Evolutionary conservation across 1,140 invertebrate genomes (phyloP), one percentile per base, ranked within the genome.

Genomic region (Drosophila bocqueti): DNA sequence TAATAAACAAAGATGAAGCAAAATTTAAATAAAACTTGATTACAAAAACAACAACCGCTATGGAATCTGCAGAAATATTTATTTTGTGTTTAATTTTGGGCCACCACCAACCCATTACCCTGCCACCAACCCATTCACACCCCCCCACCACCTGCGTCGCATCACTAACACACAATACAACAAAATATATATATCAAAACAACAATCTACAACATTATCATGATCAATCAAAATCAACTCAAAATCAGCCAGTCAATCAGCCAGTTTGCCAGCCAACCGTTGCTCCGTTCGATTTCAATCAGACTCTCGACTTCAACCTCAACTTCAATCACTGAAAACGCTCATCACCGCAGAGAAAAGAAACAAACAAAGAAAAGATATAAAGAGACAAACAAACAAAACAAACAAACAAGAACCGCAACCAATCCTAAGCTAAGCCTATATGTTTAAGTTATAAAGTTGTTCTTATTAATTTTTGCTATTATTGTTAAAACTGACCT

Each of bases 401-500:
- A 40, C 29, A 62, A 72, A 50, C 71, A 75, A 65, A 63, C 43
- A 75, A 65, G 38, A 77, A 67, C 43, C 59, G 49, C 58, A 80
- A 80, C 55, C 69, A 72, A 76, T 72, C 63, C 60, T 90, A 83
- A 76, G 81, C 62, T 91, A 85, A 90, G 81, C 63, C 61, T 81
- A 54, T 79, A 64, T 64, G 67, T 60, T 73, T 90, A 90, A 90
- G 85, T 89, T 55, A 84, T 65, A 69, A 81, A 79, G 71, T 90
- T 90, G 85, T 87, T 90, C 81, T 90, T 68, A 79, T 90, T 78
- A 68, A 84, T 81, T 79, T 67, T 90, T 71, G 68, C 76, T 87
- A 86, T 86, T 86, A 74, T 89, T 87, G 83, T 87, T 87, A 83
- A 89, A 77, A 71, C 85, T 83, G 74, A 90, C 71, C 67, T 82